phyloP scores from a whole-genome alignment of 2,888 invertebrate species.

The Lasioglossum pauxillum region DNA sequence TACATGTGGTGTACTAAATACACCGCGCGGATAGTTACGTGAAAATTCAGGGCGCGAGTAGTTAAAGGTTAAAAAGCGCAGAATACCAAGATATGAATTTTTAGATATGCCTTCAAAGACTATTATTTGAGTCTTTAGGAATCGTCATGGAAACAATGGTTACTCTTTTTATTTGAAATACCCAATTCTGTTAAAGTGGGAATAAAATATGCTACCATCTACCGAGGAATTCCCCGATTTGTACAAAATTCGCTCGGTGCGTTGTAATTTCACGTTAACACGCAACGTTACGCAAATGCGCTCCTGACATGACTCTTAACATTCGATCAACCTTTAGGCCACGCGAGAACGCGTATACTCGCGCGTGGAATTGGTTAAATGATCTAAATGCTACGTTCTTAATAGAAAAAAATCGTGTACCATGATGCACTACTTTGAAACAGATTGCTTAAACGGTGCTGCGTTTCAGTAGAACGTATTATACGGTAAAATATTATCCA shows the following conservation, averaged over 20 bases:
- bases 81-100: background rate
- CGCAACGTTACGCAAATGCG: slow-evolving; percentile 43
- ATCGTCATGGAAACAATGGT: background rate
- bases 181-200: no score
- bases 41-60: no score
- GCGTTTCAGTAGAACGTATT: background rate
- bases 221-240: slow-evolving; percentile 18
- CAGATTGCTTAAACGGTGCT: background rate
- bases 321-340: slow-evolving; percentile 44
- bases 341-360: slow-evolving; percentile 10
- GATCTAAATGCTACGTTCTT: background rate
- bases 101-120: background rate
- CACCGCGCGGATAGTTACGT: no score
- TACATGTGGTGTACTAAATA: no score
- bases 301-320: slow-evolving; percentile 30
- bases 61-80: no score
- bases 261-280: slow-evolving; percentile 39
- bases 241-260: background rate
- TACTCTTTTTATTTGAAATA: background rate
- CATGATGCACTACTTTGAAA: slow-evolving; percentile 27
- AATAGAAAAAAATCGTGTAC: slow-evolving; percentile 32
- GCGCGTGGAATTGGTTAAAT: slow-evolving; percentile 26
- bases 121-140: background rate
- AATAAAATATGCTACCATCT: background rate
- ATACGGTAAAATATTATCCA: background rate